These are phyloP conservation scores for Drosophila vallismaia DNA, from an alignment of 2,888 invertebrate genomes.

Conservation along the genomic window DNA sequence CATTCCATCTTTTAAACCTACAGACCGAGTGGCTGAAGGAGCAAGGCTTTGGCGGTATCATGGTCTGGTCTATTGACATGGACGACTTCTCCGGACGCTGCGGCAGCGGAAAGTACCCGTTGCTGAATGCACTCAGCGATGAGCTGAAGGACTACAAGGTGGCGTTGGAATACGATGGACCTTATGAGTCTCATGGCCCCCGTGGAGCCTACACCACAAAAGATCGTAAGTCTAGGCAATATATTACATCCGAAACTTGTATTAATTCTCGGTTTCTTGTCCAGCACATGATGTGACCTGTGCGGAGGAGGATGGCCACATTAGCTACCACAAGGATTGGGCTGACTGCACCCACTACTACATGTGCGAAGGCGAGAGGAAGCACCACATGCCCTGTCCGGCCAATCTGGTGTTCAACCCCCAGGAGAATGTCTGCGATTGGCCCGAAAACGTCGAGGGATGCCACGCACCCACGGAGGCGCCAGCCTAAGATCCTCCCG, in stretches of 20 bases:
- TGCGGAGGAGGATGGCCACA: conserved; percentile 97
- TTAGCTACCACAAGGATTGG: conserved; percentile 95
- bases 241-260: not conserved
- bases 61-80: conserved; percentile 98
- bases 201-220: conserved; percentile 93
- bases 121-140: conserved; percentile 93
- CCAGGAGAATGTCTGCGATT: conserved; percentile 97
- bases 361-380: conserved; percentile 97
- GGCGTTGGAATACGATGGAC: conserved; percentile 92
- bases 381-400: conserved; percentile 98
- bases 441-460: conserved; percentile 97
- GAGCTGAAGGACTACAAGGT: conserved; percentile 93
- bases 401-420: conserved; percentile 96
- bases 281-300: conserved; percentile 94
- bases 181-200: conserved; percentile 90
- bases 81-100: conserved; percentile 97
- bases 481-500: conserved; percentile 82
- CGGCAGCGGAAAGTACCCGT: conserved; percentile 94
- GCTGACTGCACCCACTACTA: conserved; percentile 97
- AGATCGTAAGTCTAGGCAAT: conserved; percentile 89
- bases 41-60: conserved; percentile 97
- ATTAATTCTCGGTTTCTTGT: no score
- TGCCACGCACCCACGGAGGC: conserved; percentile 90
- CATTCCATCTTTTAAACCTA: not conserved
- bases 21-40: conserved; percentile 97